Base-by-base conservation (phyloP, 2,888 invertebrate genomes). In the Drosophila anceps region DNA sequence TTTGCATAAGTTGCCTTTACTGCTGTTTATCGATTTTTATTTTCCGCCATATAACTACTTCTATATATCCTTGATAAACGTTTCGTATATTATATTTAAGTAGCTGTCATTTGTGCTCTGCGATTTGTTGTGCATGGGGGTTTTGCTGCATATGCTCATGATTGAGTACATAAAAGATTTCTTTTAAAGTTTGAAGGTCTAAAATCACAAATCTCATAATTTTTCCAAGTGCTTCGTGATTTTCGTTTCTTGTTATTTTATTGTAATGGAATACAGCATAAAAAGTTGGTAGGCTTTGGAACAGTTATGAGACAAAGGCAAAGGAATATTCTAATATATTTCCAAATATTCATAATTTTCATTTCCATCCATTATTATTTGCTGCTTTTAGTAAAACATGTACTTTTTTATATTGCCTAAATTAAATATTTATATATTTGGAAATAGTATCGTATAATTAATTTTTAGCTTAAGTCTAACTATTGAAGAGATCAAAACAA, bases 1-100 rank as follows among this genome's bases (percentile, higher is more conserved):
- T 81, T 82, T 79, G 71, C 84, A 84, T 81, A 79, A 88, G 88
- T 81, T 82, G 73, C 62, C 67, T 60, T 80, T 76, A 70, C 76
- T 61, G 58, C 39, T 77, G 66, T 63, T 64, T 66, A 84, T 87
- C 67, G 89, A 87, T 87, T 86, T 54, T 39, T 54, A 39, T 39
- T 54, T 31, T 69, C 39, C 41, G 61, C 44, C 44, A 44, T 74
- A 54, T 75, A 53, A 50, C 39, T 24, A 44, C 24, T 20, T 5
- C 44, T 31, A 48, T 65, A 37, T 60, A 43, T 65, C n/a, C 37
- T n/a, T 48, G 33, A 0, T 64, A 44, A 24, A 37, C 12, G 37
- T 48, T 24, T 37, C 24, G 24, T 53, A n/a, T 18, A 55, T 35
- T 7, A 27, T 39, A 48, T 53, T 43, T 24, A 44, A 50, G 44